Evolutionary conservation across 2,113 vertebrate genomes (phyloP), one percentile per base, ranked within the genome.

Genomic region (Agelaius phoeniceus): DNA sequence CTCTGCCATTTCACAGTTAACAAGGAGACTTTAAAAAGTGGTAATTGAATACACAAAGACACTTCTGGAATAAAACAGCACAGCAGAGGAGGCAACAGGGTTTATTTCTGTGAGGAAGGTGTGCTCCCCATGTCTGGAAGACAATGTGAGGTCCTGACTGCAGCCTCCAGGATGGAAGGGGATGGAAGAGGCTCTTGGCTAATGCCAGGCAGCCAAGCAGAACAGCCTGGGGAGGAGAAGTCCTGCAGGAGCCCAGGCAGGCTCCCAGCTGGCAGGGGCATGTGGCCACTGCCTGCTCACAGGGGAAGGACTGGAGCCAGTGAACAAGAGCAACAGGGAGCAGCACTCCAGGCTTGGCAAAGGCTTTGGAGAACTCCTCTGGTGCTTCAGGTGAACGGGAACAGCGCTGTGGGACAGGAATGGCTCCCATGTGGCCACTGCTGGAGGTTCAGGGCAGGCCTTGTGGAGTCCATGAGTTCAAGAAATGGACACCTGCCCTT

Each of bases 341-440:
- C 30, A 43, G 41, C 11, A 7, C n/a, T 19, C 26, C 0, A 0
- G n/a, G 15, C 3, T 27, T 44, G n/a, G 39, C 19, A 7, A 62
- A 52, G 33, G 71, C 67, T 88, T 61, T 52, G 79, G 55, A 28
- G 37, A 74, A 79, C 6, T 9, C 18, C 37, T 24, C 67, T 10
- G 10, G 39, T 31, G 33, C 35, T 55, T 23, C 20, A 62, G 20
- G 6, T 31, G 48, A 67, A 65, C 0, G 1, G 49, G n/a, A 58
- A 48, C 31, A 7, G 22, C 3, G 9, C 51, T 39, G 24, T 43
- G 1, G 15, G 59, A 46, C 35, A 57, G 35, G 2, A 13, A 31
- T 3, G 14, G 21, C 49, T 69, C 28, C 24, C 67, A 21, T 4
- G 0, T 2, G 15, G 71, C 5, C 33, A 3, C 2, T 51, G 65